Evolutionary conservation across 2,797 vertebrate genomes (phyloP).

Genomic region (Lutjanus campechanus): DNA sequence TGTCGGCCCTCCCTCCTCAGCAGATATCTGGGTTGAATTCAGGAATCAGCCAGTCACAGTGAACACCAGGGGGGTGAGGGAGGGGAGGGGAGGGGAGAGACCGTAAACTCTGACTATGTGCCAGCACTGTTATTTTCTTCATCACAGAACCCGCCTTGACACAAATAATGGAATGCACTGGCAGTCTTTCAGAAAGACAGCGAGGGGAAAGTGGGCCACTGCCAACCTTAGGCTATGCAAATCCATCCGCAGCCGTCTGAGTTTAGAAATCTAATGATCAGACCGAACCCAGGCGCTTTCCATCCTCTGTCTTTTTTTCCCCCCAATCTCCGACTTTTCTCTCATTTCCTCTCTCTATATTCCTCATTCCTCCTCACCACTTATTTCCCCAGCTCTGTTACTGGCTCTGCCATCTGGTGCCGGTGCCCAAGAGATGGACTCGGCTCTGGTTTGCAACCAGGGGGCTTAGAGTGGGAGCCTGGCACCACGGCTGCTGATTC

Average conservation of each 20-base stretch:
- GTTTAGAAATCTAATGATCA: conserved; percentile 83
- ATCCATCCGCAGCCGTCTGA: conserved; percentile 77
- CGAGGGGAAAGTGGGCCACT: conserved; percentile 80
- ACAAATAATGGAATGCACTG: conserved; percentile 85
- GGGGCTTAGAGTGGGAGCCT: conserved; percentile 67
- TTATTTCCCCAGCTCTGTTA: conserved; percentile 45
- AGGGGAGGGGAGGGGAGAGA: conserved; percentile 22
- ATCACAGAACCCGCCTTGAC: conserved; percentile 80
- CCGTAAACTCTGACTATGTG: conserved; percentile 69
- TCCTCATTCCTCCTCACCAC: conserved; percentile 40
- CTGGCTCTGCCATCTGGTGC: conserved; percentile 79
- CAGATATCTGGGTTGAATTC: conserved; percentile 70
- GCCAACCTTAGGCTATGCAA: conserved; percentile 85
- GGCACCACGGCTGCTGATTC: conserved; percentile 71
- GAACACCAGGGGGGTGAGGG: conserved; percentile 45
- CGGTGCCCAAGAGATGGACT: conserved; percentile 76
- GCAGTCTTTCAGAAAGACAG: conserved; percentile 78
- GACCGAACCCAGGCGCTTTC: conserved; percentile 68
- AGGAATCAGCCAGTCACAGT: conserved; percentile 61
- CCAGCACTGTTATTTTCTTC: conserved; percentile 82
- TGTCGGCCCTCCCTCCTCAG: conserved; percentile 30
- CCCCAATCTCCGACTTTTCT: conserved; percentile 53
- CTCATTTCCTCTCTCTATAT: conserved; percentile 59
- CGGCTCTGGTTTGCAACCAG: conserved; percentile 58
- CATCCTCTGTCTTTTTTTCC: conserved; percentile 48